These are phyloP conservation scores for Burhinus bistriatus DNA, from an alignment of 2,113 vertebrate species.

Conservation along the genomic window DNA sequence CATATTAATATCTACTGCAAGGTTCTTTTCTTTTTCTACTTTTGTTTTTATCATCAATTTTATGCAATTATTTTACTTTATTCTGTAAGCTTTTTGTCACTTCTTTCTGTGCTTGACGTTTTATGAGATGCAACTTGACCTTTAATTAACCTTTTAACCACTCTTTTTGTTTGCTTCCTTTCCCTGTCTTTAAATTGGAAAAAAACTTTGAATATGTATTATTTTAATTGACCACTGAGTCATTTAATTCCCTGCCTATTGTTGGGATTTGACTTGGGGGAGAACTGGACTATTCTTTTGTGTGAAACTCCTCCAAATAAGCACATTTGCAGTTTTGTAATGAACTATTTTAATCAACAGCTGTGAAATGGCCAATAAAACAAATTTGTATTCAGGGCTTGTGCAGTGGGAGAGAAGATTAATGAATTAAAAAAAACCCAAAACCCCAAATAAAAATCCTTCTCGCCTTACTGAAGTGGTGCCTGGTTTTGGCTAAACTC, in stretches of 20 bases:
- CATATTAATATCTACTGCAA: neutral
- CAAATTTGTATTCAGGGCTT: neutral
- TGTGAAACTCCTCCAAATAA: slow-evolving; percentile 17
- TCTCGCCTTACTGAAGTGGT: neutral
- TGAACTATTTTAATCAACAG: slow-evolving; percentile 58
- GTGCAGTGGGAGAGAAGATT: neutral
- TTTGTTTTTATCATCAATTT: neutral
- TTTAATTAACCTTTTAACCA: slow-evolving; percentile 59
- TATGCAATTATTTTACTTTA: neutral
- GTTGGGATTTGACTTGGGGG: neutral
- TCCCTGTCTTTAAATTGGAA: neutral
- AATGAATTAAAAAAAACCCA: neutral
- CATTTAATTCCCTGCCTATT: neutral
- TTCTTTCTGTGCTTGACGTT: neutral
- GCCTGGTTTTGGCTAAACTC: neutral
- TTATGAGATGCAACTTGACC: neutral
- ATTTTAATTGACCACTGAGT: slow-evolving; percentile 12
- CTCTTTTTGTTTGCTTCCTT: neutral
- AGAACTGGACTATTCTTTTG: neutral
- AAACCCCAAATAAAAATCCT: neutral
- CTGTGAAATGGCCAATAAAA: slow-evolving; percentile 52
- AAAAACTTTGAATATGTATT: neutral
- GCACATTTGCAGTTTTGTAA: slow-evolving; percentile 29
- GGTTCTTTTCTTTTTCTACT: neutral
- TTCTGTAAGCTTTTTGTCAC: neutral